Percentiles rank a stretch among this genome's conserved stretches.
Evolutionary conservation across 2,797 vertebrate species (phyloP).

Genomic region (Zenarchopterus dispar): DNA sequence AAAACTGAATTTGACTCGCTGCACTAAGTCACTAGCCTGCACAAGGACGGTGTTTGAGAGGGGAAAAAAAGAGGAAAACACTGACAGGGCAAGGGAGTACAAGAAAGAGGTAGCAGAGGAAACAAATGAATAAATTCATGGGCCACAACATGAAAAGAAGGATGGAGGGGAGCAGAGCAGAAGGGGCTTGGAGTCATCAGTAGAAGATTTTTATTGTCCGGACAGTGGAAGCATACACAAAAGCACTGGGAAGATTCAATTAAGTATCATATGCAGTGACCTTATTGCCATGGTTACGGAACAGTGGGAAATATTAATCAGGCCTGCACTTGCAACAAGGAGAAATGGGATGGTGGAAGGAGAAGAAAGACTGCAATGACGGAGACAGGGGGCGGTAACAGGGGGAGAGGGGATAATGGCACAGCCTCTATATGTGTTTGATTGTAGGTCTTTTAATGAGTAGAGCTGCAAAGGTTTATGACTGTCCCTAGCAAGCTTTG

Average conservation of each 20-base stretch:
- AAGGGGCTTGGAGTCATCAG: conserved; percentile 81
- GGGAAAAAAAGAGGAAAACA: conserved; percentile 39
- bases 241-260: conserved; percentile 99
- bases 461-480: conserved; percentile 37
- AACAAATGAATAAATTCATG: conserved; percentile 84
- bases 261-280: conserved; percentile 99
- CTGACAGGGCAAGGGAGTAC: conserved; percentile 59
- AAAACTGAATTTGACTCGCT: conserved; percentile 29
- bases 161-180: conserved; percentile 71
- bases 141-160: conserved; percentile 80
- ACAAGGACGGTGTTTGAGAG: conserved; percentile 50
- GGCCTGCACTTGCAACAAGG: conserved; percentile 83
- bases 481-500: conserved; percentile 32
- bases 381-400: conserved; percentile 55
- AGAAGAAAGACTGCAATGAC: conserved; percentile 64
- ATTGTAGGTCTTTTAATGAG: conserved; percentile 65
- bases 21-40: conserved; percentile 64
- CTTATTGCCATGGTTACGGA: conserved; percentile 99
- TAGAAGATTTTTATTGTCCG: conserved; percentile 92
- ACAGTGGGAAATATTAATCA: conserved; percentile 99
- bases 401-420: conserved; percentile 49
- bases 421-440: conserved; percentile 35
- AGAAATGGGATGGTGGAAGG: conserved; percentile 69
- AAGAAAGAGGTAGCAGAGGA: conserved; percentile 76
- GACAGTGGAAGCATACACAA: conserved; percentile 95